These are phyloP conservation scores for Centruroides sculpturatus DNA, from an alignment of 1,140 invertebrate species.

Conservation along the genomic window DNA sequence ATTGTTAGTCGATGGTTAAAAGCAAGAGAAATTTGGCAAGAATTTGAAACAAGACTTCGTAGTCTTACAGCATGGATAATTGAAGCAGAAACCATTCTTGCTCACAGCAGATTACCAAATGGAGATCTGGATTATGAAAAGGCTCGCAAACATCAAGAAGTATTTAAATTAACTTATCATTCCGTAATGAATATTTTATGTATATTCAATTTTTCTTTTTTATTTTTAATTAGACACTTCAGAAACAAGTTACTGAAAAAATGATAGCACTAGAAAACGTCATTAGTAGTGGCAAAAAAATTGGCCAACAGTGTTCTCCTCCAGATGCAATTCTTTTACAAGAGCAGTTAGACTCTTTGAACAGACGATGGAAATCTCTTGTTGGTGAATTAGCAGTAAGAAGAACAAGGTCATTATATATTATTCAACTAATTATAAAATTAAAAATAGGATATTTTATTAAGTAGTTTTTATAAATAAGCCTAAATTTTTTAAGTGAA, in stretches of 20 bases:
- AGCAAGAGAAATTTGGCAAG: slow-evolving; percentile 43
- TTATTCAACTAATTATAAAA: too few relatives aligned
- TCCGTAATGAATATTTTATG: background rate
- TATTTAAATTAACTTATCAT: slow-evolving; percentile 16
- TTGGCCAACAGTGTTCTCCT: slow-evolving; percentile 23
- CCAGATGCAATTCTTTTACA: slow-evolving; percentile 41
- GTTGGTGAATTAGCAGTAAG: slow-evolving; percentile 35
- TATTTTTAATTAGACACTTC: slow-evolving; percentile 21
- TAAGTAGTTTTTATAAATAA: too few relatives aligned
- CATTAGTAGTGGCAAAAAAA: slow-evolving; percentile 7
- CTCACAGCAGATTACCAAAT: slow-evolving; percentile 21
- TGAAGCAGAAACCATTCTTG: slow-evolving; percentile 33
- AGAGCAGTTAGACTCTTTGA: slow-evolving; percentile 42
- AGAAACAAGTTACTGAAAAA: slow-evolving; percentile 34
- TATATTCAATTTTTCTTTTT: background rate
- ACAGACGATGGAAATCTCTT: slow-evolving; percentile 42
- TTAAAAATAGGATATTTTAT: too few relatives aligned
- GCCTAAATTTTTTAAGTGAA: too few relatives aligned
- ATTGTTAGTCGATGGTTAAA: slow-evolving; percentile 37
- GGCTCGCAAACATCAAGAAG: slow-evolving; percentile 34
- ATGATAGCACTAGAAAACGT: slow-evolving; percentile 11
- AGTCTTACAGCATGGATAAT: slow-evolving; percentile 43
- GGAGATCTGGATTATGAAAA: slow-evolving; percentile 28
- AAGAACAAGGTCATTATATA: slow-evolving; percentile 34
- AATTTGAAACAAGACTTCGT: slow-evolving; percentile 43